Conservation (phyloP, 2,797 vertebrate species). For the Coendou prehensilis region DNA sequence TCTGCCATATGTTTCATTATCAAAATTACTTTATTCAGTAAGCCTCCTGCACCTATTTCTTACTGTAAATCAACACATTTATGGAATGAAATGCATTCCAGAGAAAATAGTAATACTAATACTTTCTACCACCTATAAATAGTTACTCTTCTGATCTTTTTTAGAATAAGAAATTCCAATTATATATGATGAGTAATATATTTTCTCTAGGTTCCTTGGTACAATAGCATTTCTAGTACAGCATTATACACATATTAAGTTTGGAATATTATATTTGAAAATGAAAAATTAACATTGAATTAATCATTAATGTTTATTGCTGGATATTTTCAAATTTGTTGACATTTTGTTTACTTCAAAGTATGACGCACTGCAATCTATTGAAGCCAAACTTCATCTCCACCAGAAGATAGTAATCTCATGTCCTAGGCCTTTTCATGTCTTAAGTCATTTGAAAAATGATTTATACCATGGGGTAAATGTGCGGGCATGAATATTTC, state of each 20-base stretch:
- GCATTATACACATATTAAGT: background rate
- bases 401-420: background rate
- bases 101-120: background rate
- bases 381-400: background rate
- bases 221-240: background rate
- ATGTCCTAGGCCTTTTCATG: background rate
- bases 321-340: background rate
- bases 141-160: background rate
- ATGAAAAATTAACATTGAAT: background rate
- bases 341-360: background rate
- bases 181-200: background rate
- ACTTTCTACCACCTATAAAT: background rate
- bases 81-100: background rate
- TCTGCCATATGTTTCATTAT: background rate
- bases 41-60: background rate
- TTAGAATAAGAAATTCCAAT: constrained; percentile 27
- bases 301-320: background rate
- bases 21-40: constrained; percentile 46
- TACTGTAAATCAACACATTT: constrained; percentile 26
- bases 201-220: background rate
- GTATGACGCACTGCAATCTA: background rate
- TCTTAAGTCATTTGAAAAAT: constrained; percentile 36
- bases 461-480: background rate
- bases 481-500: accelerated
- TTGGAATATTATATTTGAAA: background rate